Evolutionary conservation across 1,140 invertebrate species (phyloP), one percentile per base, ranked within the genome.

Genomic region (Micrasema longulum): DNA sequence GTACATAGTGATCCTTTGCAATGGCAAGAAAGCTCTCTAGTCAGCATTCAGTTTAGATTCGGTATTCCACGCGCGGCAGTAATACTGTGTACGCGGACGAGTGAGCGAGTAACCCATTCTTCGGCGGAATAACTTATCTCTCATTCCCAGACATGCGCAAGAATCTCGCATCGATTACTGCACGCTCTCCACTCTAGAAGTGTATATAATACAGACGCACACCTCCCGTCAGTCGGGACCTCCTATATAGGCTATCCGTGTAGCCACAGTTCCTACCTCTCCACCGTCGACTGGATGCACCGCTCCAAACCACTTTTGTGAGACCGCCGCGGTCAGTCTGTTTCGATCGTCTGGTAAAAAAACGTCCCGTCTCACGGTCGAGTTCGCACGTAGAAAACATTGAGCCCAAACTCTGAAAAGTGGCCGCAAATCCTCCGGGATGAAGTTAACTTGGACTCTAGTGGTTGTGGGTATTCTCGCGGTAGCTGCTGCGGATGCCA

Each of bases 401-500:
- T 20, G 57, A 43, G 26, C 38, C 7, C 20, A 63, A 45, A 20
- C 57, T 20, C 18, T 16, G 79, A 76, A 78, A 74, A 75, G 60
- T 79, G 76, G 68, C 78, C 23, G 35, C 14, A 60, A 63, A 11
- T 60, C 35, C 26, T 12, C 36, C 26, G 71, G 63, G 41, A 84
- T 84, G 82, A 80, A 78, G 76, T 77, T 82, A 71, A 76, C 84
- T 76, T 82, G 85, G 79, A 76, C 85, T 77, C 77, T 85, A 41
- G 71, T 84, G 23, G 76, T 83, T 60, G 72, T 84, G 67, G 77
- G 78, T 71, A 73, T 84, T 35, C 69, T 86, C 31, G 77, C 84
- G 63, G 77, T 80, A 12, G 78, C 78, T 47, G 76, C 79, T 36
- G 78, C 76, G 53, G 86, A 88, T 60, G 85, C 83, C 70, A 87